Conservation (phyloP, 2,113 vertebrate genomes). For the Aegotheles bennettii region DNA sequence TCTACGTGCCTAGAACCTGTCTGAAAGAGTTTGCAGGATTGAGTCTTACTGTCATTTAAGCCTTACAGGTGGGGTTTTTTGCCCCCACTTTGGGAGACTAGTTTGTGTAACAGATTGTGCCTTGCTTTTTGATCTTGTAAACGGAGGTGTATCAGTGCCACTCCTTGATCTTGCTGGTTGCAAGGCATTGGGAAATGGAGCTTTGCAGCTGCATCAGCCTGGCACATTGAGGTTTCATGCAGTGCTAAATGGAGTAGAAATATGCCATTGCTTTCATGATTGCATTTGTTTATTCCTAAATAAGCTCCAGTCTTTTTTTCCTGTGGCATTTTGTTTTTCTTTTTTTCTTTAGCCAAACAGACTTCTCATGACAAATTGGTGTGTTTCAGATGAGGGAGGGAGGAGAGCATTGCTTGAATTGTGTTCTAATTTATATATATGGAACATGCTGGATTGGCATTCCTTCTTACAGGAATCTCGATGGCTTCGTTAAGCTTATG, state of each 20-base stretch:
- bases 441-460: neutral
- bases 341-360: neutral
- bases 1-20: neutral
- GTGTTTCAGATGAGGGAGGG: neutral
- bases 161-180: neutral
- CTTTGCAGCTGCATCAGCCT: neutral
- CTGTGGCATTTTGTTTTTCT: neutral
- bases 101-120: neutral
- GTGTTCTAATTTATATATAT: neutral
- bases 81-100: neutral
- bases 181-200: neutral
- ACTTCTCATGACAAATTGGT: neutral
- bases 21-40: neutral
- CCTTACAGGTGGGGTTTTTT: neutral
- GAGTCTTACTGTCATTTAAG: neutral
- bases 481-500: neutral
- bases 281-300: neutral
- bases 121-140: neutral
- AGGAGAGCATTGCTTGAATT: neutral
- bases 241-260: slow-evolving; percentile 36
- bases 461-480: neutral
- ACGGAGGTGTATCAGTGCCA: accelerated
- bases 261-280: neutral
- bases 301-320: neutral
- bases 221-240: neutral